Evolutionary conservation across 2,888 invertebrate species (phyloP).

Genomic region (Plebejus melissa): DNA sequence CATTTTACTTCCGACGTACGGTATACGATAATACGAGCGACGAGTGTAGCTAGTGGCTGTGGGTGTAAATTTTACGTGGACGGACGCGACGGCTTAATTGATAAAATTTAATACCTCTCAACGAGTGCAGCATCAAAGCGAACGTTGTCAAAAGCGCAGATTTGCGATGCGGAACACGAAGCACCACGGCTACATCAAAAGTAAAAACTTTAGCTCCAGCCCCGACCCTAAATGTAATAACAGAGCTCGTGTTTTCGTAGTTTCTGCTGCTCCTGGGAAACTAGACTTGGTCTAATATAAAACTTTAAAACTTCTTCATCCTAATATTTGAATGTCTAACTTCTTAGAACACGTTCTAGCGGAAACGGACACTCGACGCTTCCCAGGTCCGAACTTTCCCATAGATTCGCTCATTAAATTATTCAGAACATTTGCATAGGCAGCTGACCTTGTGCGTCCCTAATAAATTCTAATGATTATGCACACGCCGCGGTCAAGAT

Average conservation of each 20-base stretch:
- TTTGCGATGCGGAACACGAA: conserved; percentile 63
- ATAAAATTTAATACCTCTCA: conserved; percentile 67
- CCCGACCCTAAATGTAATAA: conserved; percentile 68
- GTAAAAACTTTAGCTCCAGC: conserved; percentile 74
- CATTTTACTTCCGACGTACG: not conserved
- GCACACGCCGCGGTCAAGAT: conserved; percentile 60
- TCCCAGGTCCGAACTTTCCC: conserved; percentile 47
- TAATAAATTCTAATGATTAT: conserved; percentile 71
- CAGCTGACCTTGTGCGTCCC: conserved; percentile 67
- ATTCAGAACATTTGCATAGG: conserved; percentile 60
- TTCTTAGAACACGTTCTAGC: conserved; percentile 10
- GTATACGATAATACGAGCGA: not conserved
- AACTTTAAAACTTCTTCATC: conserved; percentile 14
- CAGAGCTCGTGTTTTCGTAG: conserved; percentile 42
- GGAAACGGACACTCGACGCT: not conserved
- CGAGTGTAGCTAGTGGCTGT: not conserved
- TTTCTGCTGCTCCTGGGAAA: conserved; percentile 22
- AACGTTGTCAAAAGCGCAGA: conserved; percentile 70
- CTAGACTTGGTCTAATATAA: conserved; percentile 14
- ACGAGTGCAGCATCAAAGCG: conserved; percentile 65
- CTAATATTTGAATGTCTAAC: not conserved
- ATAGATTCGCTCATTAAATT: conserved; percentile 49
- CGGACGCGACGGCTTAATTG: conserved; percentile 54
- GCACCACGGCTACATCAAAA: conserved; percentile 53
- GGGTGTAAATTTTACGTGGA: conserved; percentile 44